Percentiles rank a stretch among this genome's conserved stretches.
Evolutionary conservation across 2,888 invertebrate species (phyloP).

Genomic region (Leptinotarsa juncta): DNA sequence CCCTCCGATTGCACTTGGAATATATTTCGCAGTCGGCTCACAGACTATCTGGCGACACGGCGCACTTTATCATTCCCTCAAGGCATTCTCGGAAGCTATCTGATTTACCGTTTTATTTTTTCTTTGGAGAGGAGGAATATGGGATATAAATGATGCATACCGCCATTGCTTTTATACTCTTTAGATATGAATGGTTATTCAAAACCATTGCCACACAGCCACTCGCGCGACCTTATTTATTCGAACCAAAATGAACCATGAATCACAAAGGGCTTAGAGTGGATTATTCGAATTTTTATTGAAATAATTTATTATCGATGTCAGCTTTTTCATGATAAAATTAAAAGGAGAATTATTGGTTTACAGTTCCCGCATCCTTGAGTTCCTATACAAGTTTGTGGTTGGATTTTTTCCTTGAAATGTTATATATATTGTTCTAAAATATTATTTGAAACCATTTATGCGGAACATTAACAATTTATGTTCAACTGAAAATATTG

Average conservation of each 20-base stretch:
- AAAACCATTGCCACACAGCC: conserved; percentile 22
- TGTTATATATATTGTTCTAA: no score
- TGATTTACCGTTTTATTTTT: conserved; percentile 32
- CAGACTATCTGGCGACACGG: conserved; percentile 6
- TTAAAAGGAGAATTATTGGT: conserved; percentile 4
- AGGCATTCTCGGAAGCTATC: conserved; percentile 25
- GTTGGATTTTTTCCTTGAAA: background rate
- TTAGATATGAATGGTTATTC: conserved; percentile 26
- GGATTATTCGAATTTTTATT: conserved; percentile 15
- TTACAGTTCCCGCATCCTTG: background rate
- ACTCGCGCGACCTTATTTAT: conserved; percentile 25
- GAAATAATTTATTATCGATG: background rate
- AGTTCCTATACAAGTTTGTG: background rate
- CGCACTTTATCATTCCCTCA: conserved; percentile 20
- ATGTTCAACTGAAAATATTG: no score
- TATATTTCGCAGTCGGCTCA: background rate
- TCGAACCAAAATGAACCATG: conserved; percentile 29
- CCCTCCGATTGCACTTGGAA: background rate
- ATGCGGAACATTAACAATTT: no score
- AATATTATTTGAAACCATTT: no score
- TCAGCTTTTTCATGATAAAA: conserved; percentile 1
- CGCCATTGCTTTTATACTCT: conserved; percentile 22
- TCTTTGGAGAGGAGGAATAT: conserved; percentile 27
- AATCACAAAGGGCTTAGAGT: conserved; percentile 24
- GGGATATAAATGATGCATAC: conserved; percentile 33